Evolutionary conservation across 2,888 invertebrate species (phyloP), one percentile per base, ranked within the genome.

Genomic region (Drosophila ezoana): DNA sequence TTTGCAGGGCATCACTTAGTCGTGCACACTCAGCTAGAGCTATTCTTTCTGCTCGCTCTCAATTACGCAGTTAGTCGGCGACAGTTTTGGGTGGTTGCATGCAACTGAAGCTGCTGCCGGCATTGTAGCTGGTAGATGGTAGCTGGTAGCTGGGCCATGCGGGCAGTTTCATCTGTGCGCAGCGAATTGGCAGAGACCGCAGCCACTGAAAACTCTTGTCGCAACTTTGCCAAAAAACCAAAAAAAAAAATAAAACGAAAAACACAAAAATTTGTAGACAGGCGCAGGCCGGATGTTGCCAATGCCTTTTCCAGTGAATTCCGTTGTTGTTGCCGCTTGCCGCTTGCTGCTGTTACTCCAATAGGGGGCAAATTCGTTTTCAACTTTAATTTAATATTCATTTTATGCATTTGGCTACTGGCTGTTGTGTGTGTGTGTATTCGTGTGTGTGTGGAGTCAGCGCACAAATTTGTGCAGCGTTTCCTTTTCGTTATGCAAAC

Each of bases 301-400:
- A 60, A 58, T 83, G 87, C 87, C 87, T 71, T 84, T 82, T 87
- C 81, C 81, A 84, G 75, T 56, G 87, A 82, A 82, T 87, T 82
- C 79, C 87, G 87, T 53, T 69, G 62, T 47, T 67, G 53, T 35
- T 51, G 57, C 1, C 10, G 20, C 1, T 38, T 54, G 40, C 32
- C 33, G 35, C 8, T 44, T 65, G 48, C 10, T 56, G 62, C 43
- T 49, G 52, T 18, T 58, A 28, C 43, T 63, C 53, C 52, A 66
- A 66, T 63, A 60, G 62, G 75, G 68, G 67, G 85, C 79, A 81
- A 87, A 81, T 85, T 84, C 76, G 79, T 82, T 84, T 85, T 79
- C 83, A 84, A 87, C 85, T 87, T 84, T 82, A 84, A 84, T 84
- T 84, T 84, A 84, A 87, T 84, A 84, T 84, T 84, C 87, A 84